Percentiles rank a stretch among this genome's conserved stretches.
phyloP scores from a whole-genome alignment of 2,888 invertebrate genomes.

The Lasioglossum marginatum region DNA sequence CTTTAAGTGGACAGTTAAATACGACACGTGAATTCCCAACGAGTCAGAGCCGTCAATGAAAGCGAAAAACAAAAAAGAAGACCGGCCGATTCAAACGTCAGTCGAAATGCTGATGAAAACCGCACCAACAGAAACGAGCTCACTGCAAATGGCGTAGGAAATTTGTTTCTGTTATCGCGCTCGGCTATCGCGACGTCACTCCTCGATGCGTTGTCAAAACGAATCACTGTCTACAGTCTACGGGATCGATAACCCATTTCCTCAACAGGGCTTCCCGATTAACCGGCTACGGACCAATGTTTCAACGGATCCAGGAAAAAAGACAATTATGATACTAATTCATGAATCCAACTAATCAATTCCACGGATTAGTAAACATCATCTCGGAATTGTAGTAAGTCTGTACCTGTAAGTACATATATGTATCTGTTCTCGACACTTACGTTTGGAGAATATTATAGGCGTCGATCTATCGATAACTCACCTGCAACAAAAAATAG shows the following conservation, averaged over 20 bases:
- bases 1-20: conserved; percentile 18
- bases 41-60: conserved; percentile 17
- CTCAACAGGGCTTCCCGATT: conserved; percentile 78
- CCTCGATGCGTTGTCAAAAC: conserved; percentile 74
- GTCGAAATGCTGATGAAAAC: conserved; percentile 65
- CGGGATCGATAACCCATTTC: conserved; percentile 83
- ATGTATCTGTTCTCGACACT: neutral
- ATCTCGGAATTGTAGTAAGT: neutral
- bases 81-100: conserved; percentile 62
- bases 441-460: neutral
- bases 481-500: conserved; percentile 14
- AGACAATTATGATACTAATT: conserved; percentile 42
- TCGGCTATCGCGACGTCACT: conserved; percentile 76
- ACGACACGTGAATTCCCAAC: conserved; percentile 19
- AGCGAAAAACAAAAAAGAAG: conserved; percentile 15
- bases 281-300: conserved; percentile 63
- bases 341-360: neutral
- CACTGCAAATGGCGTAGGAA: conserved; percentile 77
- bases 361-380: neutral
- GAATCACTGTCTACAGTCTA: conserved; percentile 74
- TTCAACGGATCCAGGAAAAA: conserved; percentile 55
- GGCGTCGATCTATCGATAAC: neutral
- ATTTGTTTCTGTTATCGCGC: conserved; percentile 79
- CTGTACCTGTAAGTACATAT: neutral
- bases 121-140: conserved; percentile 58